Evolutionary conservation across 2,113 vertebrate genomes (phyloP).

Genomic region (Semnopithecus entellus): DNA sequence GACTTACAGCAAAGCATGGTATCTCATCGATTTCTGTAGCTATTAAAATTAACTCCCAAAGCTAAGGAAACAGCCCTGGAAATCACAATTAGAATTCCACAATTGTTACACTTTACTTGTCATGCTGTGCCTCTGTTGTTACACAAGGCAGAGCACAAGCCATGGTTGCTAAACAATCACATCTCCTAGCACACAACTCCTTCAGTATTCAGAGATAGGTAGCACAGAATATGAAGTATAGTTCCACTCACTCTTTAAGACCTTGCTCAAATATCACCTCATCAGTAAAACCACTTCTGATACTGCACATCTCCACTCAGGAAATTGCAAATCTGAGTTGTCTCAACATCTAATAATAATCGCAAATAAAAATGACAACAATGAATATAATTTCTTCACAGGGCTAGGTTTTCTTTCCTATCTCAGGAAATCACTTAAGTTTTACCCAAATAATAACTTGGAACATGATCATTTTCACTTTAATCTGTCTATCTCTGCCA

Average conservation of each 20-base stretch:
- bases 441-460: conserved; percentile 2
- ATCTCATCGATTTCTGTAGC: conserved; percentile 50
- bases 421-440: neutral
- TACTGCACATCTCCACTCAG: neutral
- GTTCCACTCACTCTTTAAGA: neutral
- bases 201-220: neutral
- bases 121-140: neutral
- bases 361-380: neutral
- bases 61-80: conserved; percentile 9
- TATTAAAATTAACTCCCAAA: conserved; percentile 17
- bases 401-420: neutral
- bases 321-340: neutral
- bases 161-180: neutral
- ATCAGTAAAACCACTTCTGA: neutral
- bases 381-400: neutral
- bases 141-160: neutral
- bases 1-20: conserved; percentile 15
- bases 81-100: neutral
- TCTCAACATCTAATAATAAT: neutral
- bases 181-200: neutral
- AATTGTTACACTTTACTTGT: neutral
- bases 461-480: neutral
- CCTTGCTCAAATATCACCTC: neutral
- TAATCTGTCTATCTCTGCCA: neutral
- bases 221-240: too few relatives aligned